Base-by-base conservation (phyloP, 1,140 invertebrate species). In the Aleiodes sp. region DNA sequence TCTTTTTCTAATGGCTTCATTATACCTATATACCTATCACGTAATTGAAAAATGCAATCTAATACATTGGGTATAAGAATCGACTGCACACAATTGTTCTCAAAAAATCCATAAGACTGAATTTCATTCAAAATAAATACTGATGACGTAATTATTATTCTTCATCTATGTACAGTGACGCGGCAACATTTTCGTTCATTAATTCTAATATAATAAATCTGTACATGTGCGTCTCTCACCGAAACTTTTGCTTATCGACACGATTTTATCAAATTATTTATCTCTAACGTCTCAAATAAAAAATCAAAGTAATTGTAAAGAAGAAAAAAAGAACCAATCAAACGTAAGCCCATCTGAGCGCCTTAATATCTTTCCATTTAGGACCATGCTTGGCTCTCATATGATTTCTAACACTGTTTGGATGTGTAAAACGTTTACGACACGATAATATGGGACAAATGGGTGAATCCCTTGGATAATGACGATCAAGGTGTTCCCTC, bases 331-430 rank as follows among this genome's bases (percentile, higher is more conserved):
- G 33, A 61, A 57, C 10, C 14, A 68, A 82, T 86, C 82, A 86
- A 65, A 86, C 82, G 64, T 86, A 86, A 72, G 91, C 92, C 88
- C 92, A 94, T 74, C 93, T 92, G 68, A 94, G 89, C 35, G 91
- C 91, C 84, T 94, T 94, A 88, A 94, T 94, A 77, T 90, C 89
- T 74, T 92, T 90, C 93, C 93, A 94, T 77, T 93, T 90, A 68
- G 89, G 83, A 0, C 91, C 88, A 83, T 94, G 93, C 83, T 94
- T 94, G 70, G 92, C 89, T 70, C 93, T 87, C 93, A 94, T 94
- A 82, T 94, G 93, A 82, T 94, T 94, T 70, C 93, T 88, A 31
- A 94, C 92, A 37, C 92, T 93, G 83, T 94, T 94, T 4, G 93
- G 93, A 84, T 94, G 93, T 37, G 91, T 88, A 82, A 94, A 94